These are phyloP conservation scores for Paedocypris micromegethes DNA, from an alignment of 2,797 vertebrate genomes.

Conservation along the genomic window DNA sequence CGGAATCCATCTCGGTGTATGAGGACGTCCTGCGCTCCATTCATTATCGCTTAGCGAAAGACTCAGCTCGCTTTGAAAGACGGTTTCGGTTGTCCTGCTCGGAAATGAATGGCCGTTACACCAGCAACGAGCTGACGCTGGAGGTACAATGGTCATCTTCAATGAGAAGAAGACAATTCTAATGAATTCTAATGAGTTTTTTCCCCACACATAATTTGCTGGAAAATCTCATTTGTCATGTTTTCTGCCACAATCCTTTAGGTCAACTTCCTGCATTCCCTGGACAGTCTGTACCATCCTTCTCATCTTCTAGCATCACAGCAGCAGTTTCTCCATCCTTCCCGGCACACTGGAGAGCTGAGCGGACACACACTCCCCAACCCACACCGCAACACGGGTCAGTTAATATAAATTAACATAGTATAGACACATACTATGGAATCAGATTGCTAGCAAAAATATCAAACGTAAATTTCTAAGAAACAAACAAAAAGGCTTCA, in stretches of 20 bases:
- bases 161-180: too few species aligned
- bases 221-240: neutral
- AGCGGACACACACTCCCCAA: slow-evolving; percentile 89
- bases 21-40: slow-evolving; percentile 92
- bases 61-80: slow-evolving; percentile 86
- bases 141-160: slow-evolving; percentile 68
- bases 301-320: slow-evolving; percentile 90
- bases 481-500: too few species aligned
- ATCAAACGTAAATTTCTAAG: too few species aligned
- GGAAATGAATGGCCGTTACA: slow-evolving; percentile 97
- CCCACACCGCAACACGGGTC: slow-evolving; percentile 88
- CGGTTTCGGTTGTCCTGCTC: slow-evolving; percentile 95
- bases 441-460: too few species aligned
- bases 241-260: slow-evolving; percentile 35
- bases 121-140: slow-evolving; percentile 92
- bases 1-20: slow-evolving; percentile 93
- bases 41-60: slow-evolving; percentile 79
- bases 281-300: slow-evolving; percentile 79
- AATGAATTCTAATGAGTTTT: too few species aligned
- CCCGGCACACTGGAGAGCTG: slow-evolving; percentile 85
- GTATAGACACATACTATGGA: neutral
- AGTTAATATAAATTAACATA: neutral
- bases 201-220: neutral
- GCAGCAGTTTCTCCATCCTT: slow-evolving; percentile 92
- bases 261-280: slow-evolving; percentile 74